These are phyloP conservation scores for Macropis europaea DNA, from an alignment of 2,888 invertebrate genomes.

Conservation along the genomic window DNA sequence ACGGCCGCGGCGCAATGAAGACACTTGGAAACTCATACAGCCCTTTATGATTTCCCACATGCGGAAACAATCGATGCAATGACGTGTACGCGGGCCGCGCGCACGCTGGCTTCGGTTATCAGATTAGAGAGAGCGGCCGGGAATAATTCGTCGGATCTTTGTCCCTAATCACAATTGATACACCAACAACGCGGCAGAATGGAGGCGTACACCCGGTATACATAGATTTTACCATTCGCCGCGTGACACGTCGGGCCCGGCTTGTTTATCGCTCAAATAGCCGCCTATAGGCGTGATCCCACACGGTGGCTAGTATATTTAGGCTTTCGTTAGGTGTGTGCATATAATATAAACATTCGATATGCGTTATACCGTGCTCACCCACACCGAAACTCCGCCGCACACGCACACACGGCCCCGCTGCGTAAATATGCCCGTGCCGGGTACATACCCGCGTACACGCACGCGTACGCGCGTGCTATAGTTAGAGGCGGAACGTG, in stretches of 20 bases:
- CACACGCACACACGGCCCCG: slow-evolving; percentile 1
- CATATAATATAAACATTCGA: slow-evolving; percentile 66
- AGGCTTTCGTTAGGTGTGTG: slow-evolving; percentile 66
- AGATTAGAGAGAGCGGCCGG: slow-evolving; percentile 66
- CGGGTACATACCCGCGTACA: background rate
- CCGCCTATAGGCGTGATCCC: slow-evolving; percentile 66
- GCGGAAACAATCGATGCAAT: slow-evolving; percentile 67
- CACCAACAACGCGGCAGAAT: slow-evolving; percentile 64
- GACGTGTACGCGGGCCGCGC: slow-evolving; percentile 61
- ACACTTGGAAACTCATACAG: slow-evolving; percentile 59
- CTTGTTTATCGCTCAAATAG: slow-evolving; percentile 68
- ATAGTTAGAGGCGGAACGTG: too few species aligned
- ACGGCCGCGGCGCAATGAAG: slow-evolving; percentile 62
- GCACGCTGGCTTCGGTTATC: slow-evolving; percentile 59
- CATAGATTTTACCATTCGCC: slow-evolving; percentile 66
- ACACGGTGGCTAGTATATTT: slow-evolving; percentile 66
- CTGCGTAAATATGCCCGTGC: slow-evolving; percentile 36
- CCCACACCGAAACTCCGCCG: background rate
- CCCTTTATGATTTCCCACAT: slow-evolving; percentile 65
- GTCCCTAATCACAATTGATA: slow-evolving; percentile 69
- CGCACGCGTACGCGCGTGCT: background rate
- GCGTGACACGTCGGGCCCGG: slow-evolving; percentile 63
- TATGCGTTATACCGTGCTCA: slow-evolving; percentile 56
- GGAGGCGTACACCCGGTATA: slow-evolving; percentile 66
- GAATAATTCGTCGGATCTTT: slow-evolving; percentile 69